Base-by-base conservation (phyloP, 2,797 vertebrate species). In the Acipenser transmontanus region DNA sequence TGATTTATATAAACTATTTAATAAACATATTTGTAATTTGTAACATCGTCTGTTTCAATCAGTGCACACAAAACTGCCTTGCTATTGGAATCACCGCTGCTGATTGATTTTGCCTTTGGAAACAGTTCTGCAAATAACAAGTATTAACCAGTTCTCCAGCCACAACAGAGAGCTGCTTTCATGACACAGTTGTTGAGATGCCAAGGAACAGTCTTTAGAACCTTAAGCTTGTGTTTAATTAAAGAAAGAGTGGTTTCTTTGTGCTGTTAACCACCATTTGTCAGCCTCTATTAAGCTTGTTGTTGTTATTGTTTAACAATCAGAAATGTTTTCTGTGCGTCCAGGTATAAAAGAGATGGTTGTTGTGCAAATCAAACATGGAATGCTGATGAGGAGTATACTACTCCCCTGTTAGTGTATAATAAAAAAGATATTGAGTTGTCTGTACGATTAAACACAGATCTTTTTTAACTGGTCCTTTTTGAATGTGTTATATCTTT, bases 401-500 rank as follows among this genome's bases (percentile, higher is more conserved):
- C 49, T 7, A 6, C 47, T 50, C 59, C 12, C 48, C 12, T 20
- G 48, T 56, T 50, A 48, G 6, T 2, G 8, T 13, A n/a, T 20
- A 17, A 57, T 63, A 51, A 8, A 49, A 20, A 52, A 17, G 1
- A 20, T 7, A 12, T 61, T 12, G 8, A 47, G 1, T 9, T 7
- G 50, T 51, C 52, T 51, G 49, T 52, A 6, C 1, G 34, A 17
- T 8, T 54, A 7, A 51, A 63, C 50, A 49, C 17, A 49, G 48
- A 54, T 50, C 51, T 9, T 50, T 54, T 34, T 34, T 34, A 66
- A 9, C n/a, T 54, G 51, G 8, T 7, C n/a, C n/a, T 8, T 66
- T 77, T 68, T 34, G 34, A 2, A 34, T 34, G 20, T 34, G 20
- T 34, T 76, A 49, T 70, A 78, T 73, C 54, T 67, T 71, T 62